Conservation (phyloP, 2,888 invertebrate genomes). For the Patella pellucida region DNA sequence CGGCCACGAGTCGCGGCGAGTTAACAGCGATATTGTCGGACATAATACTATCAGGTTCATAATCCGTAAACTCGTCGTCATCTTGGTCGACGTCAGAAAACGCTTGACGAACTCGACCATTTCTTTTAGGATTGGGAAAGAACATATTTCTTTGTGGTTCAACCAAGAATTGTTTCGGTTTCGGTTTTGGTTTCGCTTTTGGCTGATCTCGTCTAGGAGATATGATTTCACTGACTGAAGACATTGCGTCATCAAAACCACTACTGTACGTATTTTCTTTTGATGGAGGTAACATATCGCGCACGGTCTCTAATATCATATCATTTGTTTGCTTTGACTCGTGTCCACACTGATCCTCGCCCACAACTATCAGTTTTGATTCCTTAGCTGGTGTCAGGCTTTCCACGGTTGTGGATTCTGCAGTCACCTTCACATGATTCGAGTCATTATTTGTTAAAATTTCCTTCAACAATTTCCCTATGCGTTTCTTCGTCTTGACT, state of each 20-base stretch:
- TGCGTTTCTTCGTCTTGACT: slow-evolving; percentile 17
- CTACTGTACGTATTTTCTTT: neutral
- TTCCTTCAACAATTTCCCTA: slow-evolving; percentile 23
- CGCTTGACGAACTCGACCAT: neutral
- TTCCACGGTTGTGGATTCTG: neutral
- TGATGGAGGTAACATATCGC: neutral
- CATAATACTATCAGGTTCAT: slow-evolving; percentile 29
- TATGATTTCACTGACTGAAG: neutral
- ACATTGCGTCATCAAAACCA: neutral
- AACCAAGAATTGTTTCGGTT: neutral
- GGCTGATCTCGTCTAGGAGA: neutral
- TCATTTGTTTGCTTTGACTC: neutral
- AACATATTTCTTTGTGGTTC: neutral
- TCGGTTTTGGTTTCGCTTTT: neutral
- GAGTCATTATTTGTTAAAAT: slow-evolving; percentile 11
- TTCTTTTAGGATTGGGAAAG: neutral
- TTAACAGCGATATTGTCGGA: slow-evolving; percentile 32
- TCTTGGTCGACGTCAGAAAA: slow-evolving; percentile 8
- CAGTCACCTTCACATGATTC: neutral
- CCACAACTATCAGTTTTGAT: slow-evolving; percentile 6
- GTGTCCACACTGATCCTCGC: neutral
- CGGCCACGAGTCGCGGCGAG: slow-evolving; percentile 31
- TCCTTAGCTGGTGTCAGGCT: neutral
- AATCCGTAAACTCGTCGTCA: slow-evolving; percentile 28
- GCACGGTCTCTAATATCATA: neutral